Evolutionary conservation across 2,797 vertebrate species (phyloP).

Genomic region (Eulemur rubriventer): DNA sequence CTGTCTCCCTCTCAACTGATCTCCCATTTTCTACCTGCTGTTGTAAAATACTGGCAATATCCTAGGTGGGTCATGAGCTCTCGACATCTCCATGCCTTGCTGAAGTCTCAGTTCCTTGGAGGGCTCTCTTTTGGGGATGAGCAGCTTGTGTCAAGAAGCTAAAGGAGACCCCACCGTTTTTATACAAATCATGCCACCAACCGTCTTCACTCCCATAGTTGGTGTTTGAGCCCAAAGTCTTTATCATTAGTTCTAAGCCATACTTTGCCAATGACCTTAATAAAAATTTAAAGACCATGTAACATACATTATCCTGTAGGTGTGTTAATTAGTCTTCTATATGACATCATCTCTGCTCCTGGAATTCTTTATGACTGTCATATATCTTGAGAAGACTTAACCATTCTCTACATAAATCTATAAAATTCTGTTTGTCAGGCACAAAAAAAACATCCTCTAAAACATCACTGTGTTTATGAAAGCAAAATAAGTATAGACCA

Average conservation of each 20-base stretch:
- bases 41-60: not conserved
- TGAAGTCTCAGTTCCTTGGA: not conserved
- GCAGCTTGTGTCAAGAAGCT: not conserved
- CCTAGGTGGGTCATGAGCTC: not conserved
- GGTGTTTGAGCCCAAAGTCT: not conserved
- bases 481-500: constrained; percentile 4
- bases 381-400: constrained; percentile 56
- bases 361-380: constrained; percentile 70
- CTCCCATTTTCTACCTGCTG: not conserved
- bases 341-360: constrained; percentile 65
- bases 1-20: not conserved
- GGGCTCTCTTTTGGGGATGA: not conserved
- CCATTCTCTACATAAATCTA: constrained; percentile 43
- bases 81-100: not conserved
- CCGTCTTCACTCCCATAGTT: constrained; percentile 3
- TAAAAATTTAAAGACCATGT: constrained; percentile 74
- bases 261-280: constrained; percentile 73
- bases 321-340: constrained; percentile 76
- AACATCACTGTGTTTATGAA: not conserved
- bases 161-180: not conserved
- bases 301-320: constrained; percentile 67
- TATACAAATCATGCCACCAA: not conserved
- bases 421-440: constrained; percentile 34
- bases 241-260: constrained; percentile 64
- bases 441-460: not conserved